Percentiles rank a stretch among this genome's conserved stretches.
phyloP scores from a whole-genome alignment of 2,797 vertebrate genomes.

The Platyrinchus mystaceus region DNA sequence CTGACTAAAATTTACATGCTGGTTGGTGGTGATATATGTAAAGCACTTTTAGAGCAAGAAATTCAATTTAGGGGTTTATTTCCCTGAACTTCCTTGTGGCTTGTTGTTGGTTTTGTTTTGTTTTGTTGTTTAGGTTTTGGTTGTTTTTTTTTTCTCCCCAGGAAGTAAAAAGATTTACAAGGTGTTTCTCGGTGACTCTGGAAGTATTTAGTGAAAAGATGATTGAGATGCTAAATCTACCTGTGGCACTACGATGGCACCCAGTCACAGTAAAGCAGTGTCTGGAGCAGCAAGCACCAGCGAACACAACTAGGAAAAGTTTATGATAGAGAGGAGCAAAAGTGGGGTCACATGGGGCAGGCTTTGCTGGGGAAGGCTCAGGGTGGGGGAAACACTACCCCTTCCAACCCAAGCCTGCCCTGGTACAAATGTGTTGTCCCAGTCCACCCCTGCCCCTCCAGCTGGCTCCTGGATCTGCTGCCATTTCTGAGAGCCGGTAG shows the following conservation, averaged over 20 bases:
- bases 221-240: slow-evolving; percentile 42
- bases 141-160: background rate
- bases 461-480: background rate
- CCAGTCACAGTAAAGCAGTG: background rate
- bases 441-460: background rate
- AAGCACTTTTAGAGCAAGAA: slow-evolving; percentile 74
- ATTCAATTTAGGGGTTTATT: slow-evolving; percentile 68
- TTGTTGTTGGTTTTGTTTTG: slow-evolving; percentile 42
- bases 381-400: accelerated
- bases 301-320: background rate
- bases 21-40: slow-evolving; percentile 79
- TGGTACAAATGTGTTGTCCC: background rate
- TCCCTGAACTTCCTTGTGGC: slow-evolving; percentile 52
- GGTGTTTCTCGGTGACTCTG: background rate
- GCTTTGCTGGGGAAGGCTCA: background rate
- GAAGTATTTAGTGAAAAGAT: background rate
- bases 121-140: background rate
- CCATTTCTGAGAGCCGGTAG: accelerated
- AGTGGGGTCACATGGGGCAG: background rate
- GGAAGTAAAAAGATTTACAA: slow-evolving; percentile 20
- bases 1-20: slow-evolving; percentile 77
- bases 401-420: background rate
- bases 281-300: background rate
- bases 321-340: background rate
- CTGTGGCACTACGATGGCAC: background rate